These are phyloP conservation scores for Aphelenchoides besseyi DNA, from an alignment of 1,140 invertebrate genomes.

Conservation along the genomic window DNA sequence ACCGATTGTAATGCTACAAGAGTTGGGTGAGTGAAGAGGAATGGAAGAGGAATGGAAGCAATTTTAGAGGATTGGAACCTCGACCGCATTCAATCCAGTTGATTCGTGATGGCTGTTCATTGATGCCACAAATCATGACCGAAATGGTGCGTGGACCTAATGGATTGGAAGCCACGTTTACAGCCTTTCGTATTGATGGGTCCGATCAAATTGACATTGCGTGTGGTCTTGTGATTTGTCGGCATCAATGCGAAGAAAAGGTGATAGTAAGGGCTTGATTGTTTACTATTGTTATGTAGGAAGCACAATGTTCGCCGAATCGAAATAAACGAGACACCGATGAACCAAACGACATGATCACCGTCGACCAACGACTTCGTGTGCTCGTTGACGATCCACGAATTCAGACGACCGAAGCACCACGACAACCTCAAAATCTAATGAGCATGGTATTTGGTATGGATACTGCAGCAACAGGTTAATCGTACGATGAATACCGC, in stretches of 20 bases:
- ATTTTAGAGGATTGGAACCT: conserved; percentile 38
- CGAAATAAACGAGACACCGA: conserved; percentile 20
- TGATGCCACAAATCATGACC: conserved; percentile 57
- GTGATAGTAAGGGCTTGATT: not conserved
- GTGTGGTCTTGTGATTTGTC: conserved; percentile 47
- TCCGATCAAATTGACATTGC: conserved; percentile 54
- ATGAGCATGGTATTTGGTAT: conserved; percentile 1
- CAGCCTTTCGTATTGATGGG: conserved; percentile 54
- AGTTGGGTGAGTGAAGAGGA: too few relatives aligned
- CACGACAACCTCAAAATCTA: not conserved
- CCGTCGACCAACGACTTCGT: conserved; percentile 41
- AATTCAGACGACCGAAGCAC: not conserved
- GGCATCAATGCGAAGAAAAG: conserved; percentile 22
- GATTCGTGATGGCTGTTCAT: conserved; percentile 46
- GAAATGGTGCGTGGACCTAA: conserved; percentile 33
- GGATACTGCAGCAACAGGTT: not conserved
- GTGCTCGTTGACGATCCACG: conserved; percentile 33
- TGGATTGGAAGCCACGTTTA: conserved; percentile 48
- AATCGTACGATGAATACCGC: too few relatives aligned
- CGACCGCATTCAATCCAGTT: conserved; percentile 41
- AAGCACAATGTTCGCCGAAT: conserved; percentile 7
- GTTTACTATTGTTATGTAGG: not conserved
- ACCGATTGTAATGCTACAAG: conserved; percentile 53
- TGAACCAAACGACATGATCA: conserved; percentile 30
- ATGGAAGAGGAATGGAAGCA: too few relatives aligned